A percentile compares a stretch with the other conserved stretches of the same genome.
Conservation (phyloP, 2,888 invertebrate genomes). For the Chironomus tentans region DNA sequence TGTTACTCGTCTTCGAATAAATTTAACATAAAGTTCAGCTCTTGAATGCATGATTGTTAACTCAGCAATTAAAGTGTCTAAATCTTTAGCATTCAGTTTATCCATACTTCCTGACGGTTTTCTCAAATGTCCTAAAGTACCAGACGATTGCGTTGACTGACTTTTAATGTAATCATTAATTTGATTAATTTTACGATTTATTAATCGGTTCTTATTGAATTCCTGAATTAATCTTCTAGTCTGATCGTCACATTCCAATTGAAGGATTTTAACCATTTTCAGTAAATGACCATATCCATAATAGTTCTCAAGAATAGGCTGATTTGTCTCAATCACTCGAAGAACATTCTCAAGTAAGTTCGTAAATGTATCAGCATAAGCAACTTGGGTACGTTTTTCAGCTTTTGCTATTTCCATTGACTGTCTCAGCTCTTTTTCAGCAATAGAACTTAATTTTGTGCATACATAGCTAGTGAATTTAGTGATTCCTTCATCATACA, state of each 20-base stretch:
- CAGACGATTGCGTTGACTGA: slow-evolving; percentile 37
- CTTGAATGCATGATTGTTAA: slow-evolving; percentile 84
- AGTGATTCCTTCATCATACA: slow-evolving; percentile 80
- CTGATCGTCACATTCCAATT: slow-evolving; percentile 69
- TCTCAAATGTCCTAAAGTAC: slow-evolving; percentile 38
- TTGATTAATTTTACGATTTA: slow-evolving; percentile 52
- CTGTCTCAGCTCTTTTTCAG: slow-evolving; percentile 60
- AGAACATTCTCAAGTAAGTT: slow-evolving; percentile 79
- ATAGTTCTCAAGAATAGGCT: slow-evolving; percentile 80
- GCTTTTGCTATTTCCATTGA: slow-evolving; percentile 54
- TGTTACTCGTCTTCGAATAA: slow-evolving; percentile 66
- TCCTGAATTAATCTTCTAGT: slow-evolving; percentile 53
- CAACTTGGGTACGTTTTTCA: slow-evolving; percentile 64
- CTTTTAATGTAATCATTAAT: slow-evolving; percentile 51
- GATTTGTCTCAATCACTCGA: slow-evolving; percentile 73
- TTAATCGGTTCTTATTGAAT: slow-evolving; percentile 60
- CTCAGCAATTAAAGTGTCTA: slow-evolving; percentile 83
- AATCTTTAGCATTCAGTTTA: slow-evolving; percentile 66
- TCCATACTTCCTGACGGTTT: slow-evolving; percentile 44
- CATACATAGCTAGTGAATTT: slow-evolving; percentile 82
- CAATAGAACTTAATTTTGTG: slow-evolving; percentile 57
- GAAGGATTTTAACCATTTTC: slow-evolving; percentile 60
- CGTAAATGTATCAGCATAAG: slow-evolving; percentile 79
- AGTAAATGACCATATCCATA: slow-evolving; percentile 73
- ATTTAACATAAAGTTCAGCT: slow-evolving; percentile 82